A percentile compares a stretch with the other conserved stretches of the same genome.
phyloP scores from a whole-genome alignment of 2,888 invertebrate genomes.

The Leptothorax acervorum region DNA sequence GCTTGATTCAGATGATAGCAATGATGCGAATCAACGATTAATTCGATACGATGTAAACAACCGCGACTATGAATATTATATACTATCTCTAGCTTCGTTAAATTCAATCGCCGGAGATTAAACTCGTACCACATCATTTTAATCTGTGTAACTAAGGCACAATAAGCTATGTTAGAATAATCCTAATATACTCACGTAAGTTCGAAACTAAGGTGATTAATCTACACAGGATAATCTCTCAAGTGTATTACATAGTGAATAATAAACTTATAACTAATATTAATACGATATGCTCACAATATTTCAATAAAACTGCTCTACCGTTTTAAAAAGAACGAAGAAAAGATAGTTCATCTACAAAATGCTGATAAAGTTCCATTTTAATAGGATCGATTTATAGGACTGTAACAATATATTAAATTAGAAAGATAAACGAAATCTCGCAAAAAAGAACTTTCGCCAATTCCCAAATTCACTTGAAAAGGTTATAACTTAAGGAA shows the following conservation, averaged over 20 bases:
- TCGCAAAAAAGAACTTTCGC: constrained; percentile 24
- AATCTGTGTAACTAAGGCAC: constrained; percentile 10
- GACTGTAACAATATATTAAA: background rate
- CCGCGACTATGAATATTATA: constrained; percentile 12
- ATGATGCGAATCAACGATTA: background rate
- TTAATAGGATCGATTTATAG: background rate
- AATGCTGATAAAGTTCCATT: background rate
- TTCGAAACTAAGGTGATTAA: constrained; percentile 17
- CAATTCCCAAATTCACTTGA: constrained; percentile 31
- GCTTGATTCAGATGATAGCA: background rate
- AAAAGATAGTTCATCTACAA: background rate
- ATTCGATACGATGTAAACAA: background rate
- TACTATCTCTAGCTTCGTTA: constrained; percentile 60
- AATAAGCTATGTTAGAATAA: constrained; percentile 31
- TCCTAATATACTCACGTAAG: constrained; percentile 26
- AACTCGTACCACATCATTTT: constrained; percentile 29
- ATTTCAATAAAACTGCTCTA: background rate
- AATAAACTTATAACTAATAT: background rate
- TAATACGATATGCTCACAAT: background rate
- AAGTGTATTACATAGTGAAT: background rate
- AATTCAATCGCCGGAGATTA: constrained; percentile 59
- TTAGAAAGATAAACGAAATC: constrained; percentile 25
- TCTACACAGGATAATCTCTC: constrained; percentile 15
- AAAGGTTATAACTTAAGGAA: constrained; percentile 33
- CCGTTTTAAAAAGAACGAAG: background rate